These are phyloP conservation scores for Malachius bipustulatus DNA, from an alignment of 2,888 invertebrate genomes.

Conservation along the genomic window DNA sequence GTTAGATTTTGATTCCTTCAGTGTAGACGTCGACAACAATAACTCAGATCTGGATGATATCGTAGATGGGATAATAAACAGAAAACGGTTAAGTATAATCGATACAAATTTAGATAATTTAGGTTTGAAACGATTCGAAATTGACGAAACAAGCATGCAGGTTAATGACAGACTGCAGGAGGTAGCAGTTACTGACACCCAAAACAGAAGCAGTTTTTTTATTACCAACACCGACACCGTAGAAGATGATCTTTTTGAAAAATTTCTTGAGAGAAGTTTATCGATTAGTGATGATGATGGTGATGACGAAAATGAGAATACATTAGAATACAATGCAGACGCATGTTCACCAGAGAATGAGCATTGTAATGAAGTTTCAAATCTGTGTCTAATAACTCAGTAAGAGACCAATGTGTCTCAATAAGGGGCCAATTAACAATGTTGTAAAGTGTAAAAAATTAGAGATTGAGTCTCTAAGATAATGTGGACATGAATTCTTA, in stretches of 20 bases:
- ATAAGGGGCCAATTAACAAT: no score
- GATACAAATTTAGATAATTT: slow-evolving; percentile 19
- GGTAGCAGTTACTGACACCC: neutral
- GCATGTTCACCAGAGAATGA: no score
- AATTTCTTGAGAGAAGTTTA: slow-evolving; percentile 36
- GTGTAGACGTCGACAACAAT: slow-evolving; percentile 34
- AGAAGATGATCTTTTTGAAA: slow-evolving; percentile 50
- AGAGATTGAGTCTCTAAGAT: no score
- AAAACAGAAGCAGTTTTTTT: slow-evolving; percentile 27
- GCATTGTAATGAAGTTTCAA: no score
- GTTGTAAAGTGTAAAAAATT: no score
- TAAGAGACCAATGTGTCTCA: no score
- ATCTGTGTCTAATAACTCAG: no score
- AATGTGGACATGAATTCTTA: no score
- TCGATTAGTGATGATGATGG: slow-evolving; percentile 16
- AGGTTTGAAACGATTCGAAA: slow-evolving; percentile 8
- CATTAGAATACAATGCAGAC: no score
- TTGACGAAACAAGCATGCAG: slow-evolving; percentile 3
- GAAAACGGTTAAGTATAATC: slow-evolving; percentile 23
- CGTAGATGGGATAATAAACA: slow-evolving; percentile 39
- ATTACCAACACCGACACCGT: slow-evolving; percentile 24
- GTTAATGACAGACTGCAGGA: slow-evolving; percentile 3
- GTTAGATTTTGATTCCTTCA: slow-evolving; percentile 23
- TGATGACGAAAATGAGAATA: slow-evolving; percentile 17
- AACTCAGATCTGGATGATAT: slow-evolving; percentile 42